Evolutionary conservation across 37 sponge, comb jelly and placozoan genomes (phyloP), one percentile per base, ranked within the genome.

Genomic region (Halichondria panicea): DNA sequence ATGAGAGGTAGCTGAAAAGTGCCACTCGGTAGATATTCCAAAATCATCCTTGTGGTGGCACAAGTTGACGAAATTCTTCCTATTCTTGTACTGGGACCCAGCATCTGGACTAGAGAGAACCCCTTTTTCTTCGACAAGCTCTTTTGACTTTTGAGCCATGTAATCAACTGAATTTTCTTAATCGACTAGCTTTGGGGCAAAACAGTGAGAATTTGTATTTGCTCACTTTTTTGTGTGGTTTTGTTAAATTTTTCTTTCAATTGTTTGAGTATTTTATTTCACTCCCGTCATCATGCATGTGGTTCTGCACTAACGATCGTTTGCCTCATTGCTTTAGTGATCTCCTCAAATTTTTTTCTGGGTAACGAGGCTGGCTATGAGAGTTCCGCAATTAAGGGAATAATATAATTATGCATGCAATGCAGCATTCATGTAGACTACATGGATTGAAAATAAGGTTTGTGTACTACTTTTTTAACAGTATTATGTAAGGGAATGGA

Each of bases 1-100:
- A 67, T 83, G 84, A 11, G 84, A 81, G n/a, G 84, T 83, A n/a
- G 84, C 84, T 42, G 35, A 74, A 46, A 84, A 84, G 41, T 84
- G 76, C 85, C 85, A 84, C 36, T 69, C 68, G 7, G 75, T 76
- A 54, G 55, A 32, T 25, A 74, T 28, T 30, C 84, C 84, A 67
- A 83, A 83, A 36, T 83, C 84, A 30, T 37, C 25, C 32, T 68
- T 13, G 30, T 79, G 80, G 55, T 54, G 44, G 60, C 72, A 71
- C 21, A 80, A 65, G 37, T 78, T 78, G 15, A 76, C 19, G 39
- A 76, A 76, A 55, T 83, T 83, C 42, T 81, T 76, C 11, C 70
- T 28, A 45, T 83, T 81, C 43, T 84, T 80, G 50, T 81, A 81
- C 45, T 81, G 72, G 3, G 81, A 60, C 18, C 53, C 63, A 35